Conservation (phyloP, 2,113 vertebrate species). For the Centropristis striata region DNA sequence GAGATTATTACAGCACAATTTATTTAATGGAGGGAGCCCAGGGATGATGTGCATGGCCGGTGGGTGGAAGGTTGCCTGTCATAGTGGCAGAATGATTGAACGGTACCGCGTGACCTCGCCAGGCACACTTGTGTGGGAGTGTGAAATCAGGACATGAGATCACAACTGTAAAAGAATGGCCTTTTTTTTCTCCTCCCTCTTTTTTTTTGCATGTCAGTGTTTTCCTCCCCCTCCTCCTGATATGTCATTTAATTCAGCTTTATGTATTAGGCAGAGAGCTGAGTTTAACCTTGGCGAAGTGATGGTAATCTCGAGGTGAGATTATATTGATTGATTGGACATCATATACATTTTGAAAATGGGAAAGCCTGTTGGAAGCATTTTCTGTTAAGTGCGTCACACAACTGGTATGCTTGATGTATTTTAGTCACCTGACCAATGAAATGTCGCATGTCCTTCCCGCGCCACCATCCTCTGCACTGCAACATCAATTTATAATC, state of each 20-base stretch:
- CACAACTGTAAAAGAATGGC: conserved; percentile 36
- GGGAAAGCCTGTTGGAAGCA: conserved; percentile 52
- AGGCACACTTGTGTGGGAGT: conserved; percentile 63
- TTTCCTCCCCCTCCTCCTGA: neutral
- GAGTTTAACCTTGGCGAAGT: conserved; percentile 70
- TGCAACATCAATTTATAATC: conserved; percentile 76
- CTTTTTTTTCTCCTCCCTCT: neutral
- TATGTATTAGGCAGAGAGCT: conserved; percentile 46
- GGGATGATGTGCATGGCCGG: conserved; percentile 67
- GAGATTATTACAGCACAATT: conserved; percentile 88
- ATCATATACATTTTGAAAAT: conserved; percentile 78
- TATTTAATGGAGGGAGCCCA: conserved; percentile 87
- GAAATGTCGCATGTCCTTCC: conserved; percentile 57
- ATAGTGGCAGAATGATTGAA: conserved; percentile 79
- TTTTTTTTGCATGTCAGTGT: conserved; percentile 18
- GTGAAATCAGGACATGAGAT: conserved; percentile 60
- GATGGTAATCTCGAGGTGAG: conserved; percentile 65
- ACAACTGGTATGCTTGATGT: conserved; percentile 48
- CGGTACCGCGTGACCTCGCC: conserved; percentile 66
- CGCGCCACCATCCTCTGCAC: conserved; percentile 41
- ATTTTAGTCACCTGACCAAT: conserved; percentile 70
- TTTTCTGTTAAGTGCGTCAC: conserved; percentile 55
- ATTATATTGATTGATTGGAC: conserved; percentile 78
- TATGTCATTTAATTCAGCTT: conserved; percentile 57
- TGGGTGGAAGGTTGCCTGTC: conserved; percentile 74